These are phyloP conservation scores for Leucania comma DNA, from an alignment of 2,888 invertebrate genomes.

Conservation along the genomic window DNA sequence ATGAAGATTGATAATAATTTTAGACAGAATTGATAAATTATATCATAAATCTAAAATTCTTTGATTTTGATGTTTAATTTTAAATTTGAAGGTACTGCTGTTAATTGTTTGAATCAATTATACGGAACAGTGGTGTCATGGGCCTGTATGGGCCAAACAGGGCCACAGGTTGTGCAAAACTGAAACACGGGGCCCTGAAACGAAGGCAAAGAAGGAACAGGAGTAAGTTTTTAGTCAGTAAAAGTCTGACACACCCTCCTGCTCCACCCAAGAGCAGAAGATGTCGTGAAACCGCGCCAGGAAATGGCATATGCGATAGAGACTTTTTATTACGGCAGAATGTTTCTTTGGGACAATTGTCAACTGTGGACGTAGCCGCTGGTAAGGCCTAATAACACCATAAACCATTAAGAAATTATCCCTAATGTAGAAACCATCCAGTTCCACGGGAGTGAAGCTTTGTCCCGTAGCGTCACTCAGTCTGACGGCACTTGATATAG, in stretches of 20 bases:
- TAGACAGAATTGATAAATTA: slow-evolving; percentile 15
- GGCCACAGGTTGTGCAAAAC: no score
- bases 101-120: not conserved
- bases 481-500: slow-evolving; percentile 28
- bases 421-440: slow-evolving; percentile 3
- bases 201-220: no score
- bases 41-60: slow-evolving; percentile 9
- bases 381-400: not conserved
- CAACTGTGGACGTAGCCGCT: no score
- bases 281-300: no score
- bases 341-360: not conserved
- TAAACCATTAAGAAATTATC: slow-evolving; percentile 1
- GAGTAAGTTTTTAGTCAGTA: no score
- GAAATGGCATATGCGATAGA: no score
- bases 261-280: no score
- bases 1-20: slow-evolving; percentile 37
- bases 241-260: no score
- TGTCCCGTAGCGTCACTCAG: slow-evolving; percentile 38
- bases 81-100: not conserved
- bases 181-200: no score
- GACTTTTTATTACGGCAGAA: no score
- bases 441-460: slow-evolving; percentile 37
- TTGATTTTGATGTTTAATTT: not conserved
- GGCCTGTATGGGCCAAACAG: no score
- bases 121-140: not conserved